Conservation (phyloP, 2,888 invertebrate species). For the Drosophila tanythrix region DNA sequence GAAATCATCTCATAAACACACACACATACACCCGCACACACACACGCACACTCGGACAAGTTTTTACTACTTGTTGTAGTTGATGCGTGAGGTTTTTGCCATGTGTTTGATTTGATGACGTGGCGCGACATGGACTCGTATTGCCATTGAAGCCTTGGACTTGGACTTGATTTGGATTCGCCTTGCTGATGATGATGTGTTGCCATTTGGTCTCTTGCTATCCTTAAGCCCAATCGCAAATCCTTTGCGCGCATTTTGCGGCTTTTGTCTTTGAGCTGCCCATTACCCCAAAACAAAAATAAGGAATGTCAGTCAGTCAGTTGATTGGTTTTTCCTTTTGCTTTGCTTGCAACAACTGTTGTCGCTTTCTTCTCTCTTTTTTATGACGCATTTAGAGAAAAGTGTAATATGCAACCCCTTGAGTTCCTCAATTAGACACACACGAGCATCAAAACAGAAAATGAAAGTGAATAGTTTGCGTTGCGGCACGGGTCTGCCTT, state of each 20-base stretch:
- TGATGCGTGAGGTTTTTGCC: slow-evolving; percentile 72
- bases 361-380: slow-evolving; percentile 22
- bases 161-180: slow-evolving; percentile 5
- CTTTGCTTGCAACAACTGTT: slow-evolving; percentile 56
- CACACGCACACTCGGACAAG: slow-evolving; percentile 29
- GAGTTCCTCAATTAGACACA: slow-evolving; percentile 66
- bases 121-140: slow-evolving; percentile 50
- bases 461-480: slow-evolving; percentile 42
- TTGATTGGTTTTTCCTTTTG: slow-evolving; percentile 55
- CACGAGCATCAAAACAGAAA: slow-evolving; percentile 40
- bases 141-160: slow-evolving; percentile 37
- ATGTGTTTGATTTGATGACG: slow-evolving; percentile 71
- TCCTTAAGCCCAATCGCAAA: slow-evolving; percentile 57
- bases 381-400: slow-evolving; percentile 60
- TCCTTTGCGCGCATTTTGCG: slow-evolving; percentile 64
- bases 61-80: slow-evolving; percentile 73
- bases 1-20: slow-evolving; percentile 69
- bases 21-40: slow-evolving; percentile 26
- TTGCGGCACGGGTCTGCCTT: slow-evolving; percentile 44
- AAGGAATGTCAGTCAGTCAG: slow-evolving; percentile 20
- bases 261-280: slow-evolving; percentile 64
- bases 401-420: slow-evolving; percentile 62
- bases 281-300: slow-evolving; percentile 22
- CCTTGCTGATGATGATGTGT: slow-evolving; percentile 60
- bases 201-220: slow-evolving; percentile 42